These are phyloP conservation scores for Takifugu rubripes DNA, from an alignment of 2,797 vertebrate species.

Conservation along the genomic window DNA sequence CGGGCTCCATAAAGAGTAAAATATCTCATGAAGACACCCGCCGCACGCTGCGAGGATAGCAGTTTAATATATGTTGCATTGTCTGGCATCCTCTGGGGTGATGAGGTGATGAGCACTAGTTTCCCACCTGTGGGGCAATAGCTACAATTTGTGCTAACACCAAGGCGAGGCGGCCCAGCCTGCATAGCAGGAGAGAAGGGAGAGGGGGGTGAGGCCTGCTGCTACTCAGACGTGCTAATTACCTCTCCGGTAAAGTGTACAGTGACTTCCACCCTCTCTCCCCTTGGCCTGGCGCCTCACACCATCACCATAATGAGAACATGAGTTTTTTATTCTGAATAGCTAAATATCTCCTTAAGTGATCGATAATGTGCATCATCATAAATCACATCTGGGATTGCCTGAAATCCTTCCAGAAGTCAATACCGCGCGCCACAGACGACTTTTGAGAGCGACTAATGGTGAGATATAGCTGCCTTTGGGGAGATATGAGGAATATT, in stretches of 20 bases:
- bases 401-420: slow-evolving; percentile 96
- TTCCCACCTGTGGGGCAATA: slow-evolving; percentile 73
- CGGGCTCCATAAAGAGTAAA: slow-evolving; percentile 75
- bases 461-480: slow-evolving; percentile 91
- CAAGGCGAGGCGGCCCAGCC: slow-evolving; percentile 50
- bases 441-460: slow-evolving; percentile 86
- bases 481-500: slow-evolving; percentile 83
- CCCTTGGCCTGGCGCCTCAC: slow-evolving; percentile 82
- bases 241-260: slow-evolving; percentile 74
- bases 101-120: slow-evolving; percentile 75
- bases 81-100: slow-evolving; percentile 69
- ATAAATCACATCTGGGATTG: slow-evolving; percentile 91
- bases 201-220: slow-evolving; percentile 43
- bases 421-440: slow-evolving; percentile 85
- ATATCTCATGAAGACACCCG: slow-evolving; percentile 74
- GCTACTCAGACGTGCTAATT: slow-evolving; percentile 80
- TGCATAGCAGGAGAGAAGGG: slow-evolving; percentile 57
- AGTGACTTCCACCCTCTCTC: slow-evolving; percentile 62
- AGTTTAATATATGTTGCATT: slow-evolving; percentile 75
- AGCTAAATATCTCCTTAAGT: slow-evolving; percentile 95
- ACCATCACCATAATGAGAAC: slow-evolving; percentile 84
- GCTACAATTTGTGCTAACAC: slow-evolving; percentile 71
- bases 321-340: slow-evolving; percentile 86
- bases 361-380: slow-evolving; percentile 97
- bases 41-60: slow-evolving; percentile 66